Evolutionary conservation across 2,797 vertebrate species (phyloP), one percentile per base, ranked within the genome.

Genomic region (Lepus oiostolus): DNA sequence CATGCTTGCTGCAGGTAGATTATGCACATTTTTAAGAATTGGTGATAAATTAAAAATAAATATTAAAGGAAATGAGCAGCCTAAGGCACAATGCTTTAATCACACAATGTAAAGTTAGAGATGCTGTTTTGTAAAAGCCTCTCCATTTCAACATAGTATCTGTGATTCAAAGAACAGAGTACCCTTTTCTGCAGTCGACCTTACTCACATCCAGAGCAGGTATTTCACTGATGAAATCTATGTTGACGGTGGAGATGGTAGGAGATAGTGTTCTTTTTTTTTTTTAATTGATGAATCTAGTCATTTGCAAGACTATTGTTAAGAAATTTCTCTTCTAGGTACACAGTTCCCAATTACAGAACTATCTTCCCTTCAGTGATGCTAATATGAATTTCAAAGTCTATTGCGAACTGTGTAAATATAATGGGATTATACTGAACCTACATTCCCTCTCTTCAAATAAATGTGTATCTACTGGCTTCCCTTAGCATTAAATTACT

Each of bases 341-440:
- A n/a, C 52, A 21, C 26, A 63, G 26, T 67, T 95, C 50, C 75
- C 16, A 68, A 58, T 82, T 84, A 81, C 11, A 80, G 74, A 82
- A 82, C 22, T 82, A 24, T 75, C 16, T 82, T 91, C 21, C 60
- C 74, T 95, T 95, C 26, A 67, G 75, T 26, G 87, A 93, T 70
- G 24, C 54, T 93, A 77, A 90, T 94, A 85, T 62, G 50, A 94
- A 95, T 96, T 96, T 97, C 74, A 95, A 95, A 96, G 85, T 88
- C 47, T 60, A 65, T 58, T 83, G 22, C 52, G 90, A 91, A 82
- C 52, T 68, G 17, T 93, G 22, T 93, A 80, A 90, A 70, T 85
- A 24, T 96, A 94, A 81, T 93, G 93, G 54, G 65, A 95, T 96
- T 95, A 70, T n/a, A 35, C 42, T 74, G 63, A 47, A 54, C 19